Evolutionary conservation across 1,140 invertebrate genomes (phyloP), one percentile per base, ranked within the genome.

Genomic region (Zaprionus taronus): DNA sequence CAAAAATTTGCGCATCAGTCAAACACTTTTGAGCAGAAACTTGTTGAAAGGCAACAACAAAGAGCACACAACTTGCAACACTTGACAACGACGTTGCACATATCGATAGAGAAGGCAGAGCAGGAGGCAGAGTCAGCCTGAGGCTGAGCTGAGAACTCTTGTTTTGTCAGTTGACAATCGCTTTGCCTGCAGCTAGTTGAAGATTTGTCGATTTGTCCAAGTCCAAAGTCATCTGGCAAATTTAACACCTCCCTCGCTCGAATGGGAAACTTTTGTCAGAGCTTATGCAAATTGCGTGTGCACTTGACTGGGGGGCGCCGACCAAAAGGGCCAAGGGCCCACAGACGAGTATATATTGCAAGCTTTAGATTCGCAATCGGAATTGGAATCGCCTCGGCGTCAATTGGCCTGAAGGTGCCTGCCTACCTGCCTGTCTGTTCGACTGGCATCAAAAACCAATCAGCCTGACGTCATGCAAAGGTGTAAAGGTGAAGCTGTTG

Each of bases 1-100:
- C 41, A 64, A 49, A 61, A 71, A 41, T 67, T 57, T 69, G 28
- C 58, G 63, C 66, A 81, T 72, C 60, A 76, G 47, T 76, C 62
- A 79, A 79, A 63, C 73, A 76, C 63, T 79, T 61, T 69, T 70
- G 26, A 34, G 51, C 20, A 7, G n/a, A 31, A 65, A 65, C 49
- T 70, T 70, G 57, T 15, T 24, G n/a, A 55, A 12, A 55, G 14
- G 36, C 53, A 58, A 58, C 38, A 41, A 41, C 38, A 41, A 41
- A 41, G 38, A 20, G n/a, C 17, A 6, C 47, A 24, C 47, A 51
- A 24, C 47, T 51, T 24, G 47, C 47, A 51, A 51, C 47, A 51
- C 20, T 49, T 17, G 38, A 41, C 38, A 15, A n/a, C 44, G 7
- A 20, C n/a, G 47, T 24, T 51, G 47, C 47, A 51, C 47, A 51